These are phyloP conservation scores for Smutsia temminckii DNA, from an alignment of 2,797 vertebrate species.

Conservation along the genomic window DNA sequence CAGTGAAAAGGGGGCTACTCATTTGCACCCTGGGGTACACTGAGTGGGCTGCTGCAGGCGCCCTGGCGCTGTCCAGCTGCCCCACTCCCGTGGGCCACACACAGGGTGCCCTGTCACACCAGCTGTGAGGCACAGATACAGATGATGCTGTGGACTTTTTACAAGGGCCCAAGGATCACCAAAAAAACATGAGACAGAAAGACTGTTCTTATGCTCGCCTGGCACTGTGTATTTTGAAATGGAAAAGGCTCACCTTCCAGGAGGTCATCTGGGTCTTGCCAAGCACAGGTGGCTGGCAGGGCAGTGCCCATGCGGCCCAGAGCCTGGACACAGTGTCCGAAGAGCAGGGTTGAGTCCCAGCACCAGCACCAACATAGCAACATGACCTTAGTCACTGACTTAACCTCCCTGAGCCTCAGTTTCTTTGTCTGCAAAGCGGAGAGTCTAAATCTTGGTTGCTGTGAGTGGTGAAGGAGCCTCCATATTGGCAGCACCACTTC, in stretches of 20 bases:
- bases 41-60: fast-evolving
- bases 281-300: not conserved
- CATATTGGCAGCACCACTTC: not conserved
- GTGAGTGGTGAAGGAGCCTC: not conserved
- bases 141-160: not conserved
- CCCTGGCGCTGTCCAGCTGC: not conserved
- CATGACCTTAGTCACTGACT: not conserved
- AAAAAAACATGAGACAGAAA: not conserved
- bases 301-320: not conserved
- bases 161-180: not conserved
- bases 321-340: not conserved
- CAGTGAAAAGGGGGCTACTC: not conserved
- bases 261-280: fast-evolving
- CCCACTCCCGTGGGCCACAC: not conserved
- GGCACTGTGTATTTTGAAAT: not conserved
- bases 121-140: not conserved
- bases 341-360: not conserved
- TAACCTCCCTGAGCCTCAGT: not conserved
- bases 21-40: not conserved
- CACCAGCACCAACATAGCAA: not conserved
- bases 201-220: not conserved
- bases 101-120: not conserved
- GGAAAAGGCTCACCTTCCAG: not conserved
- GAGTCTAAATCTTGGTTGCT: not conserved
- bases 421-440: not conserved